Conservation (phyloP, 2,797 vertebrate genomes). For the Aselliscus stoliczkanus region DNA sequence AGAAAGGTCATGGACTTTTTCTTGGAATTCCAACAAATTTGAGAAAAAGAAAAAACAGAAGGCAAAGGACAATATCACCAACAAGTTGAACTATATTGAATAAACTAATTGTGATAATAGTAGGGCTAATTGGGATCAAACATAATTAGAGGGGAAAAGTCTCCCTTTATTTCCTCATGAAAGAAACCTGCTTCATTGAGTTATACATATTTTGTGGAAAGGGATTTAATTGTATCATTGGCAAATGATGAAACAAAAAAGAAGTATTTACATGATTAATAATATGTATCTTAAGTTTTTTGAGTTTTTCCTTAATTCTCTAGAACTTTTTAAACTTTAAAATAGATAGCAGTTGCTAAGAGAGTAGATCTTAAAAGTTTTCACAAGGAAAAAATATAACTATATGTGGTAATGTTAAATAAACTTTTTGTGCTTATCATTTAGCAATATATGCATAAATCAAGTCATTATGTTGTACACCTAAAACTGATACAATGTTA, state of each 20-base stretch:
- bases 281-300: not conserved
- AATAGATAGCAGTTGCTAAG: not conserved
- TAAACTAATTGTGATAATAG: conserved; percentile 54
- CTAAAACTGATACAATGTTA: not conserved
- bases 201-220: not conserved
- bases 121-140: conserved; percentile 56
- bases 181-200: conserved; percentile 3
- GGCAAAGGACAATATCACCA: conserved; percentile 17
- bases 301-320: not conserved
- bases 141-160: not conserved
- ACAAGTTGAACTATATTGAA: not conserved
- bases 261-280: conserved; percentile 20
- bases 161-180: conserved; percentile 13
- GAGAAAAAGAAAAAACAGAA: not conserved
- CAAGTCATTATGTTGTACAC: not conserved
- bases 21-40: conserved; percentile 10
- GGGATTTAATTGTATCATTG: conserved; percentile 26
- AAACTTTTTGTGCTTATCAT: not conserved
- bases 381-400: not conserved
- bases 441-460: not conserved
- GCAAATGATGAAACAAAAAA: conserved; percentile 35
- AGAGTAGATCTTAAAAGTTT: not conserved
- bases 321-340: conserved; percentile 11
- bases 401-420: not conserved
- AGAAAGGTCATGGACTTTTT: conserved; percentile 30